These are phyloP conservation scores for Ptychoptera contaminata DNA, from an alignment of 2,888 invertebrate species.

Conservation along the genomic window DNA sequence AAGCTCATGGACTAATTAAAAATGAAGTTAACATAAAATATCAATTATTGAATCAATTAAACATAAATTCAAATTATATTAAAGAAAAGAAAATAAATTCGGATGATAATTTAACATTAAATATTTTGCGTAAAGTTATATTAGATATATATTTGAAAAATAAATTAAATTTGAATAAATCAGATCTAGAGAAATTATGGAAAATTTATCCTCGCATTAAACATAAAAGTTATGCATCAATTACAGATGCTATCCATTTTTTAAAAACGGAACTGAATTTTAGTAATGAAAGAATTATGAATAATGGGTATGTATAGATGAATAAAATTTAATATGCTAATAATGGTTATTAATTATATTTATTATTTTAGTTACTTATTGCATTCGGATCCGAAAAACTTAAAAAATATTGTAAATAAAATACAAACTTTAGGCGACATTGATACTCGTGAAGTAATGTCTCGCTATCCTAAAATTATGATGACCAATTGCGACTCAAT, in stretches of 20 bases:
- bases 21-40: constrained; percentile 22
- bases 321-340: no score
- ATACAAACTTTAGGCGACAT: constrained; percentile 37
- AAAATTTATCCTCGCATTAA: constrained; percentile 23
- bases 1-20: constrained; percentile 27
- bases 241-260: constrained; percentile 38
- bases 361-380: constrained; percentile 28
- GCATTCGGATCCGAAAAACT: constrained; percentile 39
- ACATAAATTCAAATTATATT: no score
- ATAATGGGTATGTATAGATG: constrained; percentile 33
- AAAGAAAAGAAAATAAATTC: background rate
- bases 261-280: constrained; percentile 41
- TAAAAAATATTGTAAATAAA: constrained; percentile 37
- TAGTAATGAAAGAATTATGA: constrained; percentile 34
- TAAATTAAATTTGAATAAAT: constrained; percentile 26
- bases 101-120: constrained; percentile 18
- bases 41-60: no score
- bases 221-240: constrained; percentile 32
- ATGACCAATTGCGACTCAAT: constrained; percentile 40
- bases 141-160: constrained; percentile 26
- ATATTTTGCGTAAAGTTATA: constrained; percentile 20
- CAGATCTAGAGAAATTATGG: constrained; percentile 25
- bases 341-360: no score
- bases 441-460: constrained; percentile 37
- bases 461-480: constrained; percentile 43